Percentiles rank a stretch among this genome's conserved stretches.
Evolutionary conservation across 2,113 vertebrate genomes (phyloP).

Genomic region (Spheniscus mendiculus): DNA sequence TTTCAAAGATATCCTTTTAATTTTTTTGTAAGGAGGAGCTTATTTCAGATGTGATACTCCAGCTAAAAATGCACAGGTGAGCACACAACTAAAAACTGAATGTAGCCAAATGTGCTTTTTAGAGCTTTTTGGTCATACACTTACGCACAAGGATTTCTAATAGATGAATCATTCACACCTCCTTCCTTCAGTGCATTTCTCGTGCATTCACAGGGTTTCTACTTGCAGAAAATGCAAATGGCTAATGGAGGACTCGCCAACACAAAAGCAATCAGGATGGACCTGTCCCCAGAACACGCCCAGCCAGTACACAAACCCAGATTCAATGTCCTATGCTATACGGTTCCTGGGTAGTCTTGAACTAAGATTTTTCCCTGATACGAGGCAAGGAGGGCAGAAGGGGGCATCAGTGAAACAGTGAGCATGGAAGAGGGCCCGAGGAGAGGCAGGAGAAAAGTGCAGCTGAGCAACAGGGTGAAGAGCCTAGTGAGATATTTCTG

Average conservation of each 20-base stretch:
- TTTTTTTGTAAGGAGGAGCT: background rate
- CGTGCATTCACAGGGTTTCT: background rate
- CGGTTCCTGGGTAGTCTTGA: background rate
- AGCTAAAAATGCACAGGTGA: background rate
- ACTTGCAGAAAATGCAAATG: background rate
- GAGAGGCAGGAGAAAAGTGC: background rate
- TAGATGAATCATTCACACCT: background rate
- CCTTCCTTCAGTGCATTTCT: background rate
- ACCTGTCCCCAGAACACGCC: too few relatives aligned
- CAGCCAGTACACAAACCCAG: background rate
- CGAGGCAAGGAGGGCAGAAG: slow-evolving; percentile 41
- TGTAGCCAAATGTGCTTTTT: background rate
- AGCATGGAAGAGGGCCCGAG: background rate
- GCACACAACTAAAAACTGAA: background rate
- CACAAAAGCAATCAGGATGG: too few relatives aligned
- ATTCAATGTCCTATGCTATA: accelerated
- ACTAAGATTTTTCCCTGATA: background rate
- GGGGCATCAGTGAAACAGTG: slow-evolving; percentile 52
- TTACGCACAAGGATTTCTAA: background rate
- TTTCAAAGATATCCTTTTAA: background rate
- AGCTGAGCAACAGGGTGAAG: accelerated
- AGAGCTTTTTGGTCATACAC: background rate
- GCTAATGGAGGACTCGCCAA: accelerated
- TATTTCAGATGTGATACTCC: background rate
- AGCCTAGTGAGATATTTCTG: background rate